Conservation (phyloP, 1,140 invertebrate genomes). For the Lethocerus indicus region DNA sequence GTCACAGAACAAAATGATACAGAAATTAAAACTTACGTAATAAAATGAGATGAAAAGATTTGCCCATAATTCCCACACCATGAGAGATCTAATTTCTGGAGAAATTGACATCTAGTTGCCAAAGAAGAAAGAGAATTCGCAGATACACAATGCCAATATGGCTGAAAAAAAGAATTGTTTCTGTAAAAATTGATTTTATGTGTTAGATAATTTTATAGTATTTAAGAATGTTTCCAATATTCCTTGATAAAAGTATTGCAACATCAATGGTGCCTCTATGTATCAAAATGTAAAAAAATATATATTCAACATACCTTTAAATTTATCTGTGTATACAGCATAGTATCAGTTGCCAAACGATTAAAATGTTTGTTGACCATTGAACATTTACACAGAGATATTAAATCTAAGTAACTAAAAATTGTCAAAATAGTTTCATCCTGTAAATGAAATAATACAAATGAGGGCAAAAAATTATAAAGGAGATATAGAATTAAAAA, state of each 20-base stretch:
- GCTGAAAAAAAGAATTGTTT: constrained; percentile 23
- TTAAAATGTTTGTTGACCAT: constrained; percentile 58
- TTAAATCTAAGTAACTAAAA: constrained; percentile 58
- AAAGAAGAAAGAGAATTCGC: constrained; percentile 29
- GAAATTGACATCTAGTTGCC: constrained; percentile 37
- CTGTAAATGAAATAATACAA: constrained; percentile 27
- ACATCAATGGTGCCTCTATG: too few relatives aligned
- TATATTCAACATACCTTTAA: constrained; percentile 36
- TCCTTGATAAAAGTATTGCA: too few relatives aligned
- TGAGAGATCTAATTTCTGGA: constrained; percentile 64
- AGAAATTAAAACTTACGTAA: constrained; percentile 31
- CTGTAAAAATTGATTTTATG: too few relatives aligned
- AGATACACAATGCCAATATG: constrained; percentile 33
- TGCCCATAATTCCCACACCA: constrained; percentile 68
- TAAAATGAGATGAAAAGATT: constrained; percentile 35
- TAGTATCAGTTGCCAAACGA: constrained; percentile 51
- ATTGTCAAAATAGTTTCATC: constrained; percentile 55
- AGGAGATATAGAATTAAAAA: not conserved
- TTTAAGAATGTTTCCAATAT: too few relatives aligned
- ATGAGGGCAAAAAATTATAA: not conserved
- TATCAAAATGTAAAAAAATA: not conserved
- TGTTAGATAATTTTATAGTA: too few relatives aligned
- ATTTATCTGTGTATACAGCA: constrained; percentile 62
- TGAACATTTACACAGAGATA: constrained; percentile 53
- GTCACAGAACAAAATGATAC: too few relatives aligned